A percentile compares a stretch with the other conserved stretches of the same genome.
Conservation (phyloP, 2,888 invertebrate species). For the Nephrotoma guestfalica region DNA sequence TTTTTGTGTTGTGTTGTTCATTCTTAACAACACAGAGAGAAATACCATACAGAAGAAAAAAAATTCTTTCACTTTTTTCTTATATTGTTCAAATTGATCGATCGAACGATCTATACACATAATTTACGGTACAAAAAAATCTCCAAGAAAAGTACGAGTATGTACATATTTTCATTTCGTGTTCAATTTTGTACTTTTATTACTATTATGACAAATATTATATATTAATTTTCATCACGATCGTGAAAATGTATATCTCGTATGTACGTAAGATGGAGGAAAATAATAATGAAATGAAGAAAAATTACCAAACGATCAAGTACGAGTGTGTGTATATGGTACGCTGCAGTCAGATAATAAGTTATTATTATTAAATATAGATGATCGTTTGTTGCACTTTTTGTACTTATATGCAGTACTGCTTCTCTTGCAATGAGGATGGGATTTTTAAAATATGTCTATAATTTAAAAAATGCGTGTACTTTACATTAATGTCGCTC, state of each 20-base stretch:
- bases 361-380: background rate
- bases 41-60: background rate
- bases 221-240: conserved; percentile 4
- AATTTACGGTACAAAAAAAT: background rate
- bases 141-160: background rate
- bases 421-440: background rate
- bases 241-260: background rate
- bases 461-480: background rate
- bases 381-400: background rate
- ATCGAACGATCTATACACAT: conserved; percentile 1
- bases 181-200: background rate
- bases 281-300: background rate
- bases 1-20: background rate
- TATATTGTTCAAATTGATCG: background rate
- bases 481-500: background rate
- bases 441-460: background rate
- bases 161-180: background rate
- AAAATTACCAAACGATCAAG: background rate
- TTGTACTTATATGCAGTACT: background rate
- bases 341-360: background rate
- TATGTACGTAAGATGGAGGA: background rate
- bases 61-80: background rate
- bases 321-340: background rate
- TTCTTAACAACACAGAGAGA: background rate
- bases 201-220: conserved; percentile 3